Evolutionary conservation across 2,888 invertebrate genomes (phyloP), one percentile per base, ranked within the genome.

Genomic region (Copidosoma aretas): DNA sequence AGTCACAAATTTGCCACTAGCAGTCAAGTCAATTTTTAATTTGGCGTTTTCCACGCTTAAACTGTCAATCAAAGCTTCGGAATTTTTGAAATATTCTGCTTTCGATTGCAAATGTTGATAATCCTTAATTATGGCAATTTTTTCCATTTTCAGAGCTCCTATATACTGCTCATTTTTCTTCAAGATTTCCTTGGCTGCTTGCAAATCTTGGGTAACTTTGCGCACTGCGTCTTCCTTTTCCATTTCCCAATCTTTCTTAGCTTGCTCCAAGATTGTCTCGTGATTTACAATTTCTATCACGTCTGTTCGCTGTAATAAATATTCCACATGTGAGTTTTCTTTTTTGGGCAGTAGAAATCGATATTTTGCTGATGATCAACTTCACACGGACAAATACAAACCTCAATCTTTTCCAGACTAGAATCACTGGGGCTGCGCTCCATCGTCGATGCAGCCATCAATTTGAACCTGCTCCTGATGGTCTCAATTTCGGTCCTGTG

Each of bases 401-500:
- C 84, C 80, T 92, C 92, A 22, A 91, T 89, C 82, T 91, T 91
- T 78, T 94, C 93, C 8, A 93, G 84, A 79, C 91, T 93, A 1
- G 89, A 89, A 75, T 93, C 93, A 10, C 92, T 92, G 0, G 92
- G 91, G 65, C 91, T 92, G 51, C 90, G 86, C 75, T 93, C 91
- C 88, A 91, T 90, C 58, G 89, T 89, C 14, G 89, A 89, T 69
- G 89, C 85, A 0, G 92, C 89, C 87, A 93, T 92, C 70, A 93
- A 84, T 71, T 86, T 85, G 73, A 84, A 86, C 46, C 87, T 78
- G 43, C 79, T 77, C 19, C 80, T 75, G 12, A 94, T 86, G 10
- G 90, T 91, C 76, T 93, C 93, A 53, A 94, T 86, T 82, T 94
- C 93, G 21, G 89, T 90, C 82, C 91, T 91, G 80, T 93, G 92